These are phyloP conservation scores for Cephonodes hylas DNA, from an alignment of 2,888 invertebrate genomes.

Conservation along the genomic window DNA sequence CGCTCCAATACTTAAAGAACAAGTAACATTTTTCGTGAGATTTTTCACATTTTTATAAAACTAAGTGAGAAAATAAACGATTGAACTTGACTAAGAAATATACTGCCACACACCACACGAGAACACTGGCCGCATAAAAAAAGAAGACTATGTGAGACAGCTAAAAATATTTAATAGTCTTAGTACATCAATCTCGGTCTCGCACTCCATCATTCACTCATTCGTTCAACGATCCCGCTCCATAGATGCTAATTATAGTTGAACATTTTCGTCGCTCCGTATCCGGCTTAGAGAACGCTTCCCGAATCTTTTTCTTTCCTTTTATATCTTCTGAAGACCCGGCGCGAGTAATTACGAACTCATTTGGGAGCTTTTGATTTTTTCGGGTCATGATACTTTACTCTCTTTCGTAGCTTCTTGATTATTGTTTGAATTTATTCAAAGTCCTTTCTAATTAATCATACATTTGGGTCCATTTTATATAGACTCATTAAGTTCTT, in stretches of 20 bases:
- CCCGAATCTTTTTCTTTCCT: constrained; percentile 6
- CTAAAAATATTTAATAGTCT: neutral
- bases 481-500: too few relatives aligned
- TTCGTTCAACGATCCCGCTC: neutral
- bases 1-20: too few relatives aligned
- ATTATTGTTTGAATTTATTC: constrained; percentile 2
- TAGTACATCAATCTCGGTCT: neutral
- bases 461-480: neutral
- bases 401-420: neutral
- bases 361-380: constrained; percentile 4
- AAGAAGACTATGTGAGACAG: neutral
- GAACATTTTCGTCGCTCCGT: constrained; percentile 4
- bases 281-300: neutral
- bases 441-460: too few relatives aligned
- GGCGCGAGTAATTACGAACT: constrained; percentile 1
- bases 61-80: neutral
- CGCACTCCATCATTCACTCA: neutral
- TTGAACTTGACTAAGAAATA: neutral
- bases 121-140: neutral
- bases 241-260: constrained; percentile 5
- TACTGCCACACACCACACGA: neutral
- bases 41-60: too few relatives aligned
- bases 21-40: too few relatives aligned
- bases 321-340: constrained; percentile 3
- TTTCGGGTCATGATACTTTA: constrained; percentile 5